phyloP scores from a whole-genome alignment of 2,888 invertebrate genomes.

The Argyra leucocephala region DNA sequence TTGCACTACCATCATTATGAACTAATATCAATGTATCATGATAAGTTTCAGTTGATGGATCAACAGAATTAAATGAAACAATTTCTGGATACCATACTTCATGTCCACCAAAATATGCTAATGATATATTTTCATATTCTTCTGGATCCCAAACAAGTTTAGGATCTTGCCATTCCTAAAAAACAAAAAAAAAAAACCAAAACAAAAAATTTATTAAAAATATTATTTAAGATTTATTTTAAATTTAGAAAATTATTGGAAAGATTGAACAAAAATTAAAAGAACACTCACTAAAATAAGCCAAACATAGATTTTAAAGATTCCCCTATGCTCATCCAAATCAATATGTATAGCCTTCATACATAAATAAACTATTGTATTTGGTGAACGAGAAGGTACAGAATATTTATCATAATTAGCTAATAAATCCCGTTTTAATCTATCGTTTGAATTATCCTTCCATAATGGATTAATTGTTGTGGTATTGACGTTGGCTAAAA shows the following conservation, averaged over 20 bases:
- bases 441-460: constrained; percentile 50
- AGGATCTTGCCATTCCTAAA: constrained; percentile 66
- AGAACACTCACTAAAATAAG: constrained; percentile 54
- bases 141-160: constrained; percentile 61
- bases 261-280: too few species aligned
- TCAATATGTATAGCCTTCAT: constrained; percentile 56
- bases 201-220: not conserved
- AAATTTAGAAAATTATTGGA: constrained; percentile 5
- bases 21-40: constrained; percentile 24
- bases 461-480: constrained; percentile 29
- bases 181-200: constrained; percentile 17
- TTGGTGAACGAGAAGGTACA: constrained; percentile 33
- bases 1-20: constrained; percentile 45
- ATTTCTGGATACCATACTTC: constrained; percentile 74
- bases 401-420: constrained; percentile 43
- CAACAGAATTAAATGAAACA: constrained; percentile 48
- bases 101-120: constrained; percentile 54
- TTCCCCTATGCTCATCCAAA: constrained; percentile 54
- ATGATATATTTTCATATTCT: constrained; percentile 55
- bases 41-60: constrained; percentile 17
- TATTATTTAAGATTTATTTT: not conserved
- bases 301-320: constrained; percentile 53
- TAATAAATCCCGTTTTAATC: constrained; percentile 49
- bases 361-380: constrained; percentile 38
- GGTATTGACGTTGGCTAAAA: too few species aligned